Evolutionary conservation across 92 coral and sea anemone genomes (phyloP).

Genomic region (Siderastrea siderea): DNA sequence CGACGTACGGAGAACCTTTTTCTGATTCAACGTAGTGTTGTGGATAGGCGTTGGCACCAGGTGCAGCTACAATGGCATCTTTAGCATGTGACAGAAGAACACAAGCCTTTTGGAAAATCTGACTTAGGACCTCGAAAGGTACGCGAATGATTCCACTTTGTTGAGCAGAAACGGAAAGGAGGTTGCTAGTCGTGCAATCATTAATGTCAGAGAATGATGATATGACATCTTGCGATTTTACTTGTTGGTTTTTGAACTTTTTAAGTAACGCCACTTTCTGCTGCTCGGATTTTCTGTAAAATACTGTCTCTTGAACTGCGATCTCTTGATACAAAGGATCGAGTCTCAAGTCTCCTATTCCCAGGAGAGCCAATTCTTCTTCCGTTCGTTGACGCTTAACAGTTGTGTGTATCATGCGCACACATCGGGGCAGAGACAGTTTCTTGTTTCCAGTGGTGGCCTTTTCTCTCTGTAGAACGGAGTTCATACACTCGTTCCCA

Average conservation of each 20-base stretch:
- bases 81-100: neutral
- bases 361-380: conserved; percentile 36
- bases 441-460: conserved; percentile 20
- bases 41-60: conserved; percentile 39
- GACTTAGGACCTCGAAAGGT: conserved; percentile 16
- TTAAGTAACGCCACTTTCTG: conserved; percentile 34
- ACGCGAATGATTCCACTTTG: conserved; percentile 39
- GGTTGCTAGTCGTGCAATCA: neutral
- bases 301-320: conserved; percentile 17
- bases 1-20: too few relatives aligned
- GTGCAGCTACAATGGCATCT: conserved; percentile 38
- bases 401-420: neutral
- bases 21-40: conserved; percentile 40
- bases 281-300: conserved; percentile 10
- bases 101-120: conserved; percentile 37
- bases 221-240: conserved; percentile 1
- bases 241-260: conserved; percentile 18
- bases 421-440: conserved; percentile 17
- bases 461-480: too few relatives aligned
- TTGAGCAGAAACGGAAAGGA: conserved; percentile 5
- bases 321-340: conserved; percentile 11
- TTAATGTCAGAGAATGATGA: neutral
- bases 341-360: conserved; percentile 34
- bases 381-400: conserved; percentile 39
- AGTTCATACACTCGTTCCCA: too few relatives aligned